phyloP scores from a whole-genome alignment of 2,113 vertebrate species.

The Gadus chalcogrammus region DNA sequence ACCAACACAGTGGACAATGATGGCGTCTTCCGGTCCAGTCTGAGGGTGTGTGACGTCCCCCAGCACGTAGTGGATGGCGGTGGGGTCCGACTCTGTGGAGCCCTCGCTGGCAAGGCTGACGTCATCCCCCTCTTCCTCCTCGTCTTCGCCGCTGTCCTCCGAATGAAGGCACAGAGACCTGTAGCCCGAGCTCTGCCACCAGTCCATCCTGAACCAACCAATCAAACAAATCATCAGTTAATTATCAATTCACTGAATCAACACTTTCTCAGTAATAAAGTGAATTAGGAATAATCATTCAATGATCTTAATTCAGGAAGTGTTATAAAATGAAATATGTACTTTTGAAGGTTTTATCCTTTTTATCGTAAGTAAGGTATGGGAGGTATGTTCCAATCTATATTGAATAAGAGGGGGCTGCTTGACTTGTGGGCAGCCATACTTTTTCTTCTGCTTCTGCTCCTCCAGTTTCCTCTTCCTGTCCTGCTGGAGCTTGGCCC shows the following conservation, averaged over 20 bases:
- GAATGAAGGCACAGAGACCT: constrained; percentile 77
- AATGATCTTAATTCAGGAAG: too few species aligned
- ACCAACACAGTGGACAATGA: constrained; percentile 92
- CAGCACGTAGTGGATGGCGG: constrained; percentile 76
- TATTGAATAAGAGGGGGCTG: background rate
- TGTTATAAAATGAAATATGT: too few species aligned
- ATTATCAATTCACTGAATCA: too few species aligned
- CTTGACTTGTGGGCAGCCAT: constrained; percentile 14
- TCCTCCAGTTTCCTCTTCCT: constrained; percentile 72
- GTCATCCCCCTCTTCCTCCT: constrained; percentile 46
- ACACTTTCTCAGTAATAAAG: too few species aligned
- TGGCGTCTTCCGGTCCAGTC: constrained; percentile 73
- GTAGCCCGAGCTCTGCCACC: constrained; percentile 85
- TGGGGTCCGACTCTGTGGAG: constrained; percentile 64
- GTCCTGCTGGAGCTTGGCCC: constrained; percentile 77
- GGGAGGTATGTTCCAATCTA: background rate
- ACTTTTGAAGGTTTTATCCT: too few species aligned
- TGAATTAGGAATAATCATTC: too few species aligned
- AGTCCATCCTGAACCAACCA: constrained; percentile 75
- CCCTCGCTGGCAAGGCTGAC: constrained; percentile 38
- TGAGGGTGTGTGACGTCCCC: constrained; percentile 90
- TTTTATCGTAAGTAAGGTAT: too few species aligned
- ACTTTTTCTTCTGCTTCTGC: constrained; percentile 82
- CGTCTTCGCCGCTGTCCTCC: constrained; percentile 74
- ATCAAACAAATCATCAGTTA: too few species aligned